Percentiles rank a stretch among this genome's conserved stretches.
These are phyloP conservation scores for Plebejus anna DNA, from an alignment of 2,888 invertebrate species.

Conservation along the genomic window DNA sequence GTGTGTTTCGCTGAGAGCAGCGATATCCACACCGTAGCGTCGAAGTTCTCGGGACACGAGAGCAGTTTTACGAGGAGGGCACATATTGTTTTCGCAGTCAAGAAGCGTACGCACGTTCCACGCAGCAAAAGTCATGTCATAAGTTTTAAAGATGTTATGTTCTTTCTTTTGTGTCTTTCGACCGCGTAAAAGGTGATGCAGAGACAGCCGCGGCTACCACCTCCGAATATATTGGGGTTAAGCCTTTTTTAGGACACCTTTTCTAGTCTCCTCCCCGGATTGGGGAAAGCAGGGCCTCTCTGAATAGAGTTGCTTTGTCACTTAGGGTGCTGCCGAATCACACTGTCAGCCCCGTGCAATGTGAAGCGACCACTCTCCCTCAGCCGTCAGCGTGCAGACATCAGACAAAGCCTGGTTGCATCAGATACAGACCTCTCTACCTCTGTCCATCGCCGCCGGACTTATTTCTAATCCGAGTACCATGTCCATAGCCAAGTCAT, in stretches of 20 bases:
- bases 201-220: constrained; percentile 36
- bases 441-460: too few relatives aligned
- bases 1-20: neutral
- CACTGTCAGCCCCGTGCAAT: constrained; percentile 34
- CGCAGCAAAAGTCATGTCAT: constrained; percentile 32
- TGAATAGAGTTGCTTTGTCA: constrained; percentile 41
- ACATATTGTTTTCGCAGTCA: constrained; percentile 35
- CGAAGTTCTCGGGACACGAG: neutral
- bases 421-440: too few relatives aligned
- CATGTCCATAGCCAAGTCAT: too few relatives aligned
- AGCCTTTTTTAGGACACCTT: constrained; percentile 41
- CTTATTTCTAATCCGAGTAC: too few relatives aligned
- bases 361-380: constrained; percentile 36
- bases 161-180: constrained; percentile 22
- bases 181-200: constrained; percentile 31
- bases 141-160: constrained; percentile 13
- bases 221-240: constrained; percentile 28
- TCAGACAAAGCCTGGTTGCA: too few relatives aligned
- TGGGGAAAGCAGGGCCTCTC: constrained; percentile 40
- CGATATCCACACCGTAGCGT: neutral
- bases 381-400: too few relatives aligned
- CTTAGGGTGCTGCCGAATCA: constrained; percentile 37
- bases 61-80: constrained; percentile 32
- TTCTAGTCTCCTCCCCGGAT: constrained; percentile 40
- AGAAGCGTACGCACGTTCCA: constrained; percentile 41